Evolutionary conservation across 2,797 vertebrate genomes (phyloP).

Genomic region (Halcyon chelicuti): DNA sequence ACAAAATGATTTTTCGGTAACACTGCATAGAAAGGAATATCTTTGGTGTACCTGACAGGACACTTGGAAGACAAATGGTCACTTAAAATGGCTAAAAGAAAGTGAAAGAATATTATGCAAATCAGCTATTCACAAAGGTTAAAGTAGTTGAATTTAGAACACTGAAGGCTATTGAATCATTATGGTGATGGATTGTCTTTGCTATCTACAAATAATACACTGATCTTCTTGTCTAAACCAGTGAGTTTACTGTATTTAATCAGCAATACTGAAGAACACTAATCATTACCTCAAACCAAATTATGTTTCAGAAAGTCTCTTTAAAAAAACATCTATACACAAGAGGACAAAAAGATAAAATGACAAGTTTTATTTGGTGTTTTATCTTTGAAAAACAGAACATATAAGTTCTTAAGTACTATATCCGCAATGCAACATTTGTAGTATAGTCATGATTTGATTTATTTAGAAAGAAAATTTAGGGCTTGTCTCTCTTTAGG

Average conservation of each 20-base stretch:
- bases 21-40: neutral
- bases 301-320: constrained; percentile 3
- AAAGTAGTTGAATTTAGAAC: constrained; percentile 59
- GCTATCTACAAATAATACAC: constrained; percentile 47
- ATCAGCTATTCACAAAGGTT: constrained; percentile 34
- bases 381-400: neutral
- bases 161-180: constrained; percentile 40
- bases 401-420: neutral
- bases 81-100: constrained; percentile 52
- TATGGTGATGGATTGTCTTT: constrained; percentile 61
- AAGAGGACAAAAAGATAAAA: neutral
- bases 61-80: constrained; percentile 63
- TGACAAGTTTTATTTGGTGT: neutral
- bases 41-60: constrained; percentile 28
- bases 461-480: neutral
- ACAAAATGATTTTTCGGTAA: constrained; percentile 28
- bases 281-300: neutral
- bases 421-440: neutral
- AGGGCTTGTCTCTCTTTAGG: neutral
- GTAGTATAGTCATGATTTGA: neutral
- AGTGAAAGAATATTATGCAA: constrained; percentile 47
- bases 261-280: neutral
- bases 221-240: constrained; percentile 33
- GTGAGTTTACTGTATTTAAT: constrained; percentile 46
- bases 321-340: neutral